These are phyloP conservation scores for Agapornis canus DNA, from an alignment of 2,797 vertebrate species.

Conservation along the genomic window DNA sequence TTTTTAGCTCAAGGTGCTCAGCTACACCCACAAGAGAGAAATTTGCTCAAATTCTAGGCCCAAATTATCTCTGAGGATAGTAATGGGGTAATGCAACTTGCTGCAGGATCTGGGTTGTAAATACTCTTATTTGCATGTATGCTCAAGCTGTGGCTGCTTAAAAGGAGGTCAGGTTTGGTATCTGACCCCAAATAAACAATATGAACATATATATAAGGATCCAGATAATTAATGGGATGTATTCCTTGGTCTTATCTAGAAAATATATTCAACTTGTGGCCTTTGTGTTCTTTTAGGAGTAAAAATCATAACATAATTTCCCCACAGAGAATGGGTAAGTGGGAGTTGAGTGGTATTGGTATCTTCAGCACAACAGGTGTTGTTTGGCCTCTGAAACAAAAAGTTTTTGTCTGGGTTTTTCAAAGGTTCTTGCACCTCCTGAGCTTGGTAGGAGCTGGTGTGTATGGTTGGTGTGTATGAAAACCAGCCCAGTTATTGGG, in stretches of 20 bases:
- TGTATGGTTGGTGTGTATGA: not conserved
- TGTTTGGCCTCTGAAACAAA: constrained; percentile 8
- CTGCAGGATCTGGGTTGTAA: not conserved
- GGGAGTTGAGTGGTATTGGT: not conserved
- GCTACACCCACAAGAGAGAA: not conserved
- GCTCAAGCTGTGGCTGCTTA: constrained; percentile 1
- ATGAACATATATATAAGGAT: constrained; percentile 13
- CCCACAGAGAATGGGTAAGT: not conserved
- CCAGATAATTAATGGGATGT: constrained; percentile 39
- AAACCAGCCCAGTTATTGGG: not conserved
- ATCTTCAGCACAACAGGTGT: not conserved
- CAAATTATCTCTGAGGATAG: not conserved
- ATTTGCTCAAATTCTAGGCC: not conserved
- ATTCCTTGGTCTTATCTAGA: constrained; percentile 31
- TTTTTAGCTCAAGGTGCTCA: not conserved
- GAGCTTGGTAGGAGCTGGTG: not conserved
- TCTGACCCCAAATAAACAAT: constrained; percentile 53
- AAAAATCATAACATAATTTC: constrained; percentile 2
- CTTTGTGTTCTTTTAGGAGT: constrained; percentile 7
- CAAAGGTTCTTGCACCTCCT: not conserved
- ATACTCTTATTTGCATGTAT: not conserved
- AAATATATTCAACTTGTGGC: constrained; percentile 27
- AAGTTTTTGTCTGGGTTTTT: not conserved
- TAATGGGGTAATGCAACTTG: not conserved
- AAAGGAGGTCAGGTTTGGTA: constrained; percentile 48